Percentiles rank a stretch among this genome's conserved stretches.
Conservation (phyloP, 2,888 invertebrate genomes). For the Andrena fulva region DNA sequence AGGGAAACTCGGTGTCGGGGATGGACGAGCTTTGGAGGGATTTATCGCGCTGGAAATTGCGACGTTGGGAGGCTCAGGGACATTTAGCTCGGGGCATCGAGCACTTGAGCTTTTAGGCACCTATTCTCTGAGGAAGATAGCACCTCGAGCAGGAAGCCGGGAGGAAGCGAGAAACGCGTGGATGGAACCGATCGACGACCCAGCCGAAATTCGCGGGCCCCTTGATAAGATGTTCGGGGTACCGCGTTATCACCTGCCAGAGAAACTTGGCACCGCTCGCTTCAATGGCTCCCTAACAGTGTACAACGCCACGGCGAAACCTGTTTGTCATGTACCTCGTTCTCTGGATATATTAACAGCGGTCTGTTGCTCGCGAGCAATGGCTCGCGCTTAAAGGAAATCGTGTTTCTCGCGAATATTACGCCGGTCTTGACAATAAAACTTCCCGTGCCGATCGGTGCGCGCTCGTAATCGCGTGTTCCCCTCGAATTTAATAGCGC, state of each 20-base stretch:
- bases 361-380: conserved; percentile 66
- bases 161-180: no score
- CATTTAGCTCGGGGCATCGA: no score
- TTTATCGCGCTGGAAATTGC: not conserved
- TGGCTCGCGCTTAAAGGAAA: conserved; percentile 68
- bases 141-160: no score
- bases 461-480: conserved; percentile 26
- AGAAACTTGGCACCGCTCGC: conserved; percentile 70
- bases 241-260: conserved; percentile 71
- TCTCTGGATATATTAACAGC: conserved; percentile 72
- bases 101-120: no score
- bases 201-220: conserved; percentile 31
- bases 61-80: not conserved
- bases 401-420: conserved; percentile 61
- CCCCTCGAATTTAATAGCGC: conserved; percentile 36
- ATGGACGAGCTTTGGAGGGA: not conserved
- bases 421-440: conserved; percentile 52
- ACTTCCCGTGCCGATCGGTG: conserved; percentile 52
- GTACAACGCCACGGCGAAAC: conserved; percentile 66
- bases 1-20: not conserved
- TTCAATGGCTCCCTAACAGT: conserved; percentile 70
- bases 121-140: no score
- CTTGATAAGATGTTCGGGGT: conserved; percentile 57
- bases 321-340: conserved; percentile 75
- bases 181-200: not conserved